These are phyloP conservation scores for Hesperophylax magnus DNA, from an alignment of 1,140 invertebrate genomes.

Conservation along the genomic window DNA sequence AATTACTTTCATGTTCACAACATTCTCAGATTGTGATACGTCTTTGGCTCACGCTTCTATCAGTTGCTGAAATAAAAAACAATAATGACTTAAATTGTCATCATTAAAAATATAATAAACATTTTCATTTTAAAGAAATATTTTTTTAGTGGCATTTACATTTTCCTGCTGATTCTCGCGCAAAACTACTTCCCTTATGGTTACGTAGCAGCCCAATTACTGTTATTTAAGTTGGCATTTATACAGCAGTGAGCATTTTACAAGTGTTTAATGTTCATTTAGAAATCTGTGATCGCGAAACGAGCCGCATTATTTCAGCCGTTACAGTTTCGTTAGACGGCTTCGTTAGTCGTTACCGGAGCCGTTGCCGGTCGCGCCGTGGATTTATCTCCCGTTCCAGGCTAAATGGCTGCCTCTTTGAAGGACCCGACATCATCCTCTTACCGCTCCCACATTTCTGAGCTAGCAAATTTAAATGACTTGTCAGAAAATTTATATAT, in stretches of 20 bases:
- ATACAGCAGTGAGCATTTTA: conserved; percentile 1
- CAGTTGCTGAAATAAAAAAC: no score
- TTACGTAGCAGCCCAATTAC: no score
- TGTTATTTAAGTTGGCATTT: no score
- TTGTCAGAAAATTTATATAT: background rate
- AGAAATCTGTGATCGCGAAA: conserved; percentile 22
- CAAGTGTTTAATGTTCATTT: conserved; percentile 2
- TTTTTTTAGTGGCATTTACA: no score
- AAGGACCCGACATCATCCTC: background rate
- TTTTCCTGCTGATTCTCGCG: no score
- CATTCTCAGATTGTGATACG: no score
- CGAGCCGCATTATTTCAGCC: background rate
- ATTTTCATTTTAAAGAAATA: no score
- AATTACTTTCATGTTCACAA: no score
- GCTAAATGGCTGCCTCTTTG: conserved; percentile 13
- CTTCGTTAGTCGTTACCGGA: conserved; percentile 12
- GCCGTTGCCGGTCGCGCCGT: background rate
- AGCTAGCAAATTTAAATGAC: background rate
- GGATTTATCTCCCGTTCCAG: background rate
- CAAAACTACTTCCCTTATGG: no score
- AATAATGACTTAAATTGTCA: no score
- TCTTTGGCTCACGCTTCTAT: no score
- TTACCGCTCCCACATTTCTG: background rate
- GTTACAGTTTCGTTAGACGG: background rate
- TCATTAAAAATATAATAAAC: no score